Evolutionary conservation across 2,797 vertebrate species (phyloP).

Genomic region (Acestrorhynchus altus): DNA sequence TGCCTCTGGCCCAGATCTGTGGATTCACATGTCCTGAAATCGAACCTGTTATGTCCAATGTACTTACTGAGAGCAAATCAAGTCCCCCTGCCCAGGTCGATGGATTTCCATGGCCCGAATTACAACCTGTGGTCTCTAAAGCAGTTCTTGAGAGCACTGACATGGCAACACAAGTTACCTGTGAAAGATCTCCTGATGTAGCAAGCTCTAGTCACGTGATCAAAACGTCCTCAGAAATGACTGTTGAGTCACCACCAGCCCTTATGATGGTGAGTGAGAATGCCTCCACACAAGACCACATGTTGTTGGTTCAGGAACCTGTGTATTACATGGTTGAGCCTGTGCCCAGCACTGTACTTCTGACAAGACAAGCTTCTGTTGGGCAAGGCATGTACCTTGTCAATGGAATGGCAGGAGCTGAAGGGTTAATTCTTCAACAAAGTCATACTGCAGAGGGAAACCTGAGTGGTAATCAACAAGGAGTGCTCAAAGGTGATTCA

Average conservation of each 20-base stretch:
- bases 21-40: conserved; percentile 44
- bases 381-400: conserved; percentile 40
- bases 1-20: conserved; percentile 82
- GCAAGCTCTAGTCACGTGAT: neutral
- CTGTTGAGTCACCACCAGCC: neutral
- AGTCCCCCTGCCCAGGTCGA: neutral
- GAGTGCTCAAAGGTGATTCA: neutral
- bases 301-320: conserved; percentile 32
- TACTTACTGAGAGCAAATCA: neutral
- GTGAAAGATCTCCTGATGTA: neutral
- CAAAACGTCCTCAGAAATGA: neutral
- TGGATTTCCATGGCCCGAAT: neutral
- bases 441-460: neutral
- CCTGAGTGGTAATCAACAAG: neutral
- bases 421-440: neutral
- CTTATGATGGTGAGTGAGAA: neutral
- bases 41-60: neutral
- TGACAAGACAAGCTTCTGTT: conserved; percentile 20
- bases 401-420: conserved; percentile 4
- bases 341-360: conserved; percentile 33
- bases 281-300: neutral
- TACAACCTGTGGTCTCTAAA: neutral
- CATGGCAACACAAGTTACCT: neutral
- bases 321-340: conserved; percentile 38
- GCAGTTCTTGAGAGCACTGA: neutral